Evolutionary conservation across 2,113 vertebrate genomes (phyloP), one percentile per base, ranked within the genome.

Genomic region (Triplophysa dalaica): DNA sequence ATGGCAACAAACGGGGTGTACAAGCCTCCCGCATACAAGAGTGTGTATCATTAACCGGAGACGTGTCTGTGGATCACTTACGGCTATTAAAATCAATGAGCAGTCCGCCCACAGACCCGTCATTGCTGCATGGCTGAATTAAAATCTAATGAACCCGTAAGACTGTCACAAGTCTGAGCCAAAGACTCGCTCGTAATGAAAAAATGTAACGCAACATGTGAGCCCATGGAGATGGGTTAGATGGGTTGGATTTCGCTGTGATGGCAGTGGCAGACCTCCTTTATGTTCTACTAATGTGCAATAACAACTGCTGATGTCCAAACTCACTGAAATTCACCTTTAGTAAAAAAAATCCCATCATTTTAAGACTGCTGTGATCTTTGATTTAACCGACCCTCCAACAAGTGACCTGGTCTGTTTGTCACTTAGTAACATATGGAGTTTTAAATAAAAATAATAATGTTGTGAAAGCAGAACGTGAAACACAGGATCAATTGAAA

Each of bases 291-390:
- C 19, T 21, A 58, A 58, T 21, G 8, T 9, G 54, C 54, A 58
- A 58, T 58, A n/a, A 58, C 54, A 73, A 82, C 58, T 87, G 83
- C 81, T 21, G 56, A 78, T 62, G 85, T 81, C 81, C 81, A 88
- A 87, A 90, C 88, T 89, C 82, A 75, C 19, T 24, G 58, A 21
- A 58, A 58, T 58, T 21, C 54, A 58, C 6, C 1, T 2, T 58
- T 19, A n/a, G 54, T 58, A 9, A 6, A 17, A 2, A 7, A 19
- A 48, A 48, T 14, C 11, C 14, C 14, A 13, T 50, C 48, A 50
- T 13, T 50, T 50, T 12, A 50, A 50, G 48, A 21, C 26, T 41
- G 60, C 60, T 22, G 56, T 41, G n/a, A 77, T 74, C 13, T 80
- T 77, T 84, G 68, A 82, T 79, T 26, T 80, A 80, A 52, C 72